Conservation (phyloP, 1,140 invertebrate species). For the Zaprionus vittiger region DNA sequence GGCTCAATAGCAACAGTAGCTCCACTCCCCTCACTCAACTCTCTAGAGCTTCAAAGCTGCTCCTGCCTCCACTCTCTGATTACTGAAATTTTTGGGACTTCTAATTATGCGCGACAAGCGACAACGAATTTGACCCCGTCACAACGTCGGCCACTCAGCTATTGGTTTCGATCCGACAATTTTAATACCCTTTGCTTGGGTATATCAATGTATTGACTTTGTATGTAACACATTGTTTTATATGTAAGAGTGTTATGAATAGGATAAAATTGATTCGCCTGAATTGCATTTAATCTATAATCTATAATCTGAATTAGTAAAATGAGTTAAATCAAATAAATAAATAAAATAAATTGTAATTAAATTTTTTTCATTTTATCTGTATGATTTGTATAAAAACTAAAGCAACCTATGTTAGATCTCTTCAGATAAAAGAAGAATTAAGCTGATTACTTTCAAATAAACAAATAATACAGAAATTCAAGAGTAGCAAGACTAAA, state of each 20-base stretch:
- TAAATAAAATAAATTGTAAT: no score
- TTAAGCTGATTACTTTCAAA: no score
- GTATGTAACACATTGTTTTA: not conserved
- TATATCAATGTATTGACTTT: not conserved
- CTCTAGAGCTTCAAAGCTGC: not conserved
- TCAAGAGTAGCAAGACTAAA: no score
- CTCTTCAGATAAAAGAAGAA: no score
- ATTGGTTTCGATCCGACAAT: conserved; percentile 27
- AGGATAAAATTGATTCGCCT: not conserved
- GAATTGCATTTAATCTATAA: not conserved
- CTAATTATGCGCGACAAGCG: conserved; percentile 75
- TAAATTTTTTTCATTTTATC: no score
- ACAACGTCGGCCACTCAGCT: conserved; percentile 37
- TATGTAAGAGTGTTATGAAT: not conserved
- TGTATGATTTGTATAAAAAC: no score
- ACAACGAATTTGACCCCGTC: conserved; percentile 60
- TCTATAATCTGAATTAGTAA: no score
- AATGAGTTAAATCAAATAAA: no score
- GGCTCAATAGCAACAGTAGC: conserved; percentile 41
- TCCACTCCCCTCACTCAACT: not conserved
- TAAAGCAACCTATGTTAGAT: no score
- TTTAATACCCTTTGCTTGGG: conserved; percentile 7
- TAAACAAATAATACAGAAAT: no score
- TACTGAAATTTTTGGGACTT: conserved; percentile 20
- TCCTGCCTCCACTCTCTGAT: not conserved